A percentile compares a stretch with the other conserved stretches of the same genome.
phyloP scores from a whole-genome alignment of 2,888 invertebrate species.

The Thalpophila matura region DNA sequence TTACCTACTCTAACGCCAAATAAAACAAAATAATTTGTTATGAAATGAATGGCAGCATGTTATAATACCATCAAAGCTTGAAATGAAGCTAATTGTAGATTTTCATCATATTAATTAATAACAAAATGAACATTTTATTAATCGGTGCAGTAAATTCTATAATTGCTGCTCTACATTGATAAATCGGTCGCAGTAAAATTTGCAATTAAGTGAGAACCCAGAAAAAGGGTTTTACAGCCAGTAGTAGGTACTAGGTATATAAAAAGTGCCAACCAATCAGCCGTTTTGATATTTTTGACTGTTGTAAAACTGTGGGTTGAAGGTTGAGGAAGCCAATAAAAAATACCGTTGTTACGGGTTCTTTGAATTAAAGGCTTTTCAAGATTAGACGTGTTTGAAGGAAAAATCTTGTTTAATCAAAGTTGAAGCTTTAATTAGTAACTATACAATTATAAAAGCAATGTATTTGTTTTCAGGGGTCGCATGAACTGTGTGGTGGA shows the following conservation, averaged over 20 bases:
- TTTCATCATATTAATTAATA: slow-evolving; percentile 37
- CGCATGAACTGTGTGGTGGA: slow-evolving; percentile 98
- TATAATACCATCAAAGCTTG: slow-evolving; percentile 47
- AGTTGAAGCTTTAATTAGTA: slow-evolving; percentile 1
- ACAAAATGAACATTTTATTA: slow-evolving; percentile 18
- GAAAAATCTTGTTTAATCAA: slow-evolving; percentile 1
- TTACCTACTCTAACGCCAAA: slow-evolving; percentile 3
- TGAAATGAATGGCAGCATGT: slow-evolving; percentile 21
- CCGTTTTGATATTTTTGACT: slow-evolving; percentile 46
- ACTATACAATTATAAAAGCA: background rate
- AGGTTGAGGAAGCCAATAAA: slow-evolving; percentile 14
- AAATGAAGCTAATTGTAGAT: slow-evolving; percentile 44
- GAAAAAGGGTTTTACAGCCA: slow-evolving; percentile 34
- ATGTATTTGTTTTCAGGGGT: slow-evolving; percentile 86
- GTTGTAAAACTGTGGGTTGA: slow-evolving; percentile 27
- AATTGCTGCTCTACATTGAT: slow-evolving; percentile 28
- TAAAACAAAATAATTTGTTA: slow-evolving; percentile 30
- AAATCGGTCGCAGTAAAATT: slow-evolving; percentile 40
- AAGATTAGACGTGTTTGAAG: background rate
- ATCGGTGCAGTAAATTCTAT: slow-evolving; percentile 22
- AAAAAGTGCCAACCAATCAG: slow-evolving; percentile 51
- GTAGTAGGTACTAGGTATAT: slow-evolving; percentile 34
- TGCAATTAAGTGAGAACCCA: slow-evolving; percentile 38
- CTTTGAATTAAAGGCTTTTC: background rate
- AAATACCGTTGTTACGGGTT: background rate